These are phyloP conservation scores for Oceanodroma tethys DNA, from an alignment of 2,113 vertebrate genomes.

Conservation along the genomic window DNA sequence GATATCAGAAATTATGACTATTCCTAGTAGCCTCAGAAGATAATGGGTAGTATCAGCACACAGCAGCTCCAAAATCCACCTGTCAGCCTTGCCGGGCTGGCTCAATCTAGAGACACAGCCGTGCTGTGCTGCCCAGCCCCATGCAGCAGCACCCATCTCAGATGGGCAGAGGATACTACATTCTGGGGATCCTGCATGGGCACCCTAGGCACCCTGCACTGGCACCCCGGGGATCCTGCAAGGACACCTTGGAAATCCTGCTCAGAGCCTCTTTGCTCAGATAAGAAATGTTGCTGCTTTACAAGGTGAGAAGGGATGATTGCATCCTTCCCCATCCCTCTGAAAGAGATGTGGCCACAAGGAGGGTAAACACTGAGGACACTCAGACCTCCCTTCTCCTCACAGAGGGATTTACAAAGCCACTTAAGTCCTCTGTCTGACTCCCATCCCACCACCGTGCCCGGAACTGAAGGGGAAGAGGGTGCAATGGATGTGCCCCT, in stretches of 20 bases:
- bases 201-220: too few species aligned
- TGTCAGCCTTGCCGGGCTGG: background rate
- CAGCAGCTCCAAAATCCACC: background rate
- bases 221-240: background rate
- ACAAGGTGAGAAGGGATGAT: background rate
- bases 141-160: accelerated
- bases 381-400: background rate
- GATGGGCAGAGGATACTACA: accelerated
- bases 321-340: background rate
- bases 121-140: background rate
- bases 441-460: accelerated
- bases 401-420: background rate
- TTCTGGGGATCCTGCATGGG: background rate
- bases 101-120: accelerated
- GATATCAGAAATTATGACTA: accelerated
- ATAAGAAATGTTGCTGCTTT: background rate
- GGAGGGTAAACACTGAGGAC: accelerated
- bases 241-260: background rate
- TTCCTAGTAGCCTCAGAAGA: background rate
- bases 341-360: background rate
- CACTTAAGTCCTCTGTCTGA: background rate
- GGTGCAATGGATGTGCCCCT: background rate
- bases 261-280: background rate
- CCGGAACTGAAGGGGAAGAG: accelerated
- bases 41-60: accelerated